These are phyloP conservation scores for Eupeodes corollae DNA, from an alignment of 1,140 invertebrate species.

Conservation along the genomic window DNA sequence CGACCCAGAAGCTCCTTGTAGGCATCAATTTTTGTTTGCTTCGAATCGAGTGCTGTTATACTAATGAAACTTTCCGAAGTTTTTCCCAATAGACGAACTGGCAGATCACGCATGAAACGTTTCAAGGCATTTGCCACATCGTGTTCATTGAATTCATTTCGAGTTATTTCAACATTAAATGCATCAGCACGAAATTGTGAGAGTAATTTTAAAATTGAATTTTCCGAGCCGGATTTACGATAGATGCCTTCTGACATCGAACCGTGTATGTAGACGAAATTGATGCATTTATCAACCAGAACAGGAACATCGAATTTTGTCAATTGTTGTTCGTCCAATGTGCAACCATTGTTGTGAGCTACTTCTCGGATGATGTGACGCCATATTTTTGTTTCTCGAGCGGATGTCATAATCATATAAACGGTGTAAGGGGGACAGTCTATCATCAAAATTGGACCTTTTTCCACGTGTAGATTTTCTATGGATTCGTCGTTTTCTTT, in stretches of 20 bases:
- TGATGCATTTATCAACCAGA: constrained; percentile 81
- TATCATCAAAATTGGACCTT: constrained; percentile 50
- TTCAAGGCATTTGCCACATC: constrained; percentile 78
- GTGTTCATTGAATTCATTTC: constrained; percentile 64
- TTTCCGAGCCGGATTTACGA: constrained; percentile 61
- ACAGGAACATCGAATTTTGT: constrained; percentile 77
- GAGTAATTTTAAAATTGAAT: constrained; percentile 63
- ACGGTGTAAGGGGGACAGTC: constrained; percentile 52
- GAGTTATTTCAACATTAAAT: constrained; percentile 66
- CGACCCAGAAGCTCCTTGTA: constrained; percentile 53
- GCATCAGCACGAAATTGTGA: constrained; percentile 65
- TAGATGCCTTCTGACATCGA: constrained; percentile 79
- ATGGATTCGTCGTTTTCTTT: constrained; percentile 42
- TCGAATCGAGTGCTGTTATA: constrained; percentile 42
- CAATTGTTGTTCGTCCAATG: constrained; percentile 70
- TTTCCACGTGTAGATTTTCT: constrained; percentile 43
- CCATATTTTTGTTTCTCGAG: constrained; percentile 57
- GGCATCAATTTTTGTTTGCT: constrained; percentile 41
- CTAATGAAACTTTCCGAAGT: constrained; percentile 38
- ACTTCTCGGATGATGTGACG: constrained; percentile 58
- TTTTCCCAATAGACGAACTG: constrained; percentile 54
- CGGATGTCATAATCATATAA: constrained; percentile 58
- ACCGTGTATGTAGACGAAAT: constrained; percentile 74
- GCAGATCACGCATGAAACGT: constrained; percentile 67
- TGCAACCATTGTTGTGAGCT: constrained; percentile 62